Percentiles rank a stretch among this genome's conserved stretches.
These are phyloP conservation scores for Colletes gigas DNA, from an alignment of 1,140 invertebrate species.

Conservation along the genomic window DNA sequence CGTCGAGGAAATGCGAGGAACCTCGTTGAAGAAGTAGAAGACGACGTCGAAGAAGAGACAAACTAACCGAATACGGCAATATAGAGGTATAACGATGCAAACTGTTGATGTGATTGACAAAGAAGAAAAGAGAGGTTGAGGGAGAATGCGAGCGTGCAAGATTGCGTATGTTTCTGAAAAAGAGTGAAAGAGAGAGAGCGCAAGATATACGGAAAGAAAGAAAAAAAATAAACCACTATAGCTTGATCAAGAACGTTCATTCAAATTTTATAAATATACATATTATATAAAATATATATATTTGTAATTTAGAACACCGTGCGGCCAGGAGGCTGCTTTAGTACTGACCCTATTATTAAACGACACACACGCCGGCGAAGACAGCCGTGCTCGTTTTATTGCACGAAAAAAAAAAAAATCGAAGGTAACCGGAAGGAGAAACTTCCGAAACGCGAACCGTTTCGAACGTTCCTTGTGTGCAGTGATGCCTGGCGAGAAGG, in stretches of 20 bases:
- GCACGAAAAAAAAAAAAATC: background rate
- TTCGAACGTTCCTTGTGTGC: too few species aligned
- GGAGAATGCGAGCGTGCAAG: constrained; percentile 20
- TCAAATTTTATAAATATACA: constrained; percentile 70
- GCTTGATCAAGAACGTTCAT: constrained; percentile 64
- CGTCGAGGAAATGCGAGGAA: background rate
- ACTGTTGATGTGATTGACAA: background rate
- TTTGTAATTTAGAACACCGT: constrained; percentile 67
- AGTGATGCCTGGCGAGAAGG: background rate
- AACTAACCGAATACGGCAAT: background rate
- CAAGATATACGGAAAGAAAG: constrained; percentile 2
- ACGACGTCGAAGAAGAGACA: background rate
- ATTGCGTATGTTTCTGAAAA: constrained; percentile 11
- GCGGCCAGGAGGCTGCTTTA: constrained; percentile 28
- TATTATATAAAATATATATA: constrained; percentile 58
- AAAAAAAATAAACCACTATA: constrained; percentile 45
- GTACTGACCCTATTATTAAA: constrained; percentile 30
- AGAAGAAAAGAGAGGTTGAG: constrained; percentile 22
- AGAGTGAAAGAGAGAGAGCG: background rate
- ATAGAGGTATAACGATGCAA: background rate
- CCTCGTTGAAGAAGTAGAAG: too few species aligned
- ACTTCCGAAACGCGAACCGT: background rate
- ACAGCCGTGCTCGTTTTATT: constrained; percentile 4
- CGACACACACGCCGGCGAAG: background rate
- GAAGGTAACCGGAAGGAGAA: background rate